Conservation (phyloP, 1,140 invertebrate genomes). For the Trachymyrmex cornetzi region DNA sequence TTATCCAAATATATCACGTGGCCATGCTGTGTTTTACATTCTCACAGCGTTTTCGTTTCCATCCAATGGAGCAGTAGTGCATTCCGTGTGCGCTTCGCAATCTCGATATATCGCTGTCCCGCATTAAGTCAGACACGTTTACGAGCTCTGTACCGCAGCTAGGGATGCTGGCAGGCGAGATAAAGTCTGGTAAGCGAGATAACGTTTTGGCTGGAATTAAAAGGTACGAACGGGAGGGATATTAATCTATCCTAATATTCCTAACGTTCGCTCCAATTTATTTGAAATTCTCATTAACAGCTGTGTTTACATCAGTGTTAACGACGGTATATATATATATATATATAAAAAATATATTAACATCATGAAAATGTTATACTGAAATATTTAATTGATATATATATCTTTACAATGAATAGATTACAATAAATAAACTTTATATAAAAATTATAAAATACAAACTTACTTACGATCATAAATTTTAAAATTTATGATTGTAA, state of each 20-base stretch:
- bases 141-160: conserved; percentile 30
- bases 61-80: conserved; percentile 29
- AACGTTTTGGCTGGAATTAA: conserved; percentile 19
- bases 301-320: background rate
- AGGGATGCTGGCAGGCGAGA: conserved; percentile 24
- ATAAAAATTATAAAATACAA: background rate
- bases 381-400: background rate
- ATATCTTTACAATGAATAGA: no score
- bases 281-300: background rate
- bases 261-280: conserved; percentile 10
- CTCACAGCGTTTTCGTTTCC: conserved; percentile 9
- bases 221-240: conserved; percentile 16
- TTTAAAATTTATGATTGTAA: background rate
- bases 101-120: conserved; percentile 37
- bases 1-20: background rate
- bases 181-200: conserved; percentile 17
- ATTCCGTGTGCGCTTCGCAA: conserved; percentile 19
- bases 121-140: conserved; percentile 58
- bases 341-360: no score
- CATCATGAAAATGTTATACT: background rate
- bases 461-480: background rate
- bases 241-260: conserved; percentile 28
- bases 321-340: no score
- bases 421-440: background rate
- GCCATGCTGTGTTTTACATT: background rate